Evolutionary conservation across 1,140 invertebrate genomes (phyloP).

Genomic region (Lucilia sericata): DNA sequence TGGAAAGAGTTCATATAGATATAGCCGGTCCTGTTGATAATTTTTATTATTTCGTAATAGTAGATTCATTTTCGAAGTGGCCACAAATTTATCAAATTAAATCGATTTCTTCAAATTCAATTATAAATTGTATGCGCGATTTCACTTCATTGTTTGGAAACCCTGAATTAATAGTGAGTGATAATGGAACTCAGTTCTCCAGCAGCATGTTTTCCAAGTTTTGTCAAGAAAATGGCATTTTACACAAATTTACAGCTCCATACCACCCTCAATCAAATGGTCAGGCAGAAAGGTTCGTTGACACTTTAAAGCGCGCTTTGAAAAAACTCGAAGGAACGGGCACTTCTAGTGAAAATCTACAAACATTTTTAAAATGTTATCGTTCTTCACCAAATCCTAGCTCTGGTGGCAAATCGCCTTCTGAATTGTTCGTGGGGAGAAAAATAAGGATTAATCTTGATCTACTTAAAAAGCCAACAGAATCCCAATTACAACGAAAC

Average conservation of each 20-base stretch:
- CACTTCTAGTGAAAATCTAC: slow-evolving; percentile 5
- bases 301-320: slow-evolving; percentile 45
- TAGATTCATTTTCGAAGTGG: slow-evolving; percentile 48
- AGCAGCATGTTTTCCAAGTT: slow-evolving; percentile 50
- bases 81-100: slow-evolving; percentile 36
- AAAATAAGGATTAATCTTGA: slow-evolving; percentile 28
- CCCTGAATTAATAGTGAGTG: slow-evolving; percentile 49
- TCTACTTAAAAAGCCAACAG: slow-evolving; percentile 18
- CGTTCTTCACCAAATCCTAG: slow-evolving; percentile 17
- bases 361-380: slow-evolving; percentile 39
- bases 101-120: slow-evolving; percentile 20
- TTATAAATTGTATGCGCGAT: slow-evolving; percentile 28
- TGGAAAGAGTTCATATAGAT: slow-evolving; percentile 54
- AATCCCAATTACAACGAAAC: not conserved
- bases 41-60: slow-evolving; percentile 38
- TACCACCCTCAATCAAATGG: slow-evolving; percentile 57
- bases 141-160: slow-evolving; percentile 51
- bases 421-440: not conserved
- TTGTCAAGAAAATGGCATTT: slow-evolving; percentile 50
- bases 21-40: slow-evolving; percentile 53
- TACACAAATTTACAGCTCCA: slow-evolving; percentile 46
- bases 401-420: not conserved
- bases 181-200: slow-evolving; percentile 52
- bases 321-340: slow-evolving; percentile 28
- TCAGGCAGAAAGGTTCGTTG: slow-evolving; percentile 54